Evolutionary conservation across 2,888 invertebrate species (phyloP), one percentile per base, ranked within the genome.

Genomic region (Anagyrus pseudococci): DNA sequence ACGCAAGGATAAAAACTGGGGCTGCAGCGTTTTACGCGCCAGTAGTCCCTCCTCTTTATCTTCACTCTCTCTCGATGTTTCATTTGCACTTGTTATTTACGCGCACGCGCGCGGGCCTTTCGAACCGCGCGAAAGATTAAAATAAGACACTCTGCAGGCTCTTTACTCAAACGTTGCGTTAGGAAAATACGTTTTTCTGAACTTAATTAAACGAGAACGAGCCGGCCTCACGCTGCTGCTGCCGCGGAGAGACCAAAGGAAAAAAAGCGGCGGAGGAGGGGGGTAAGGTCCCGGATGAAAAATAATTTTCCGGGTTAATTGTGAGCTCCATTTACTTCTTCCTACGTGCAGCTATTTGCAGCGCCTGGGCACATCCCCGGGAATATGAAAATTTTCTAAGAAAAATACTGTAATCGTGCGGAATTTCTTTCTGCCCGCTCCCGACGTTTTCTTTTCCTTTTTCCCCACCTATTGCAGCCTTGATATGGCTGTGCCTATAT

Each of bases 171-270:
- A 57, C 15, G 58, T 23, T n/a, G 58, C 23, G 10, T 13, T 4
- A 25, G 58, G 15, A 26, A 73, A 75, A 72, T 71, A 75, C 73
- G 73, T 73, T 75, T 37, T 71, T 71, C 72, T 69, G 56, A 64
- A 75, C 74, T 77, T 77, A 77, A 77, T 77, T 77, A 77, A 76
- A 76, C 73, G 69, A 49, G 48, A n/a, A n/a, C n/a, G n/a, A n/a
- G n/a, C n/a, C 53, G 58, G 49, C 57, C 58, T 50, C 52, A 17
- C 49, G 37, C 53, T 40, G 54, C 56, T 50, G 44, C 52, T 61
- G 57, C 40, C 47, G 66, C 52, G 52, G 54, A 58, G 53, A 55
- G 48, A 47, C 33, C 15, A 37, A 58, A 53, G 48, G 59, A 54
- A 46, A n/a, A n/a, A n/a, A n/a, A n/a, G n/a, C n/a, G 23, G 48